Conservation (phyloP, 2,797 vertebrate genomes). For the Eulemur albifrons region DNA sequence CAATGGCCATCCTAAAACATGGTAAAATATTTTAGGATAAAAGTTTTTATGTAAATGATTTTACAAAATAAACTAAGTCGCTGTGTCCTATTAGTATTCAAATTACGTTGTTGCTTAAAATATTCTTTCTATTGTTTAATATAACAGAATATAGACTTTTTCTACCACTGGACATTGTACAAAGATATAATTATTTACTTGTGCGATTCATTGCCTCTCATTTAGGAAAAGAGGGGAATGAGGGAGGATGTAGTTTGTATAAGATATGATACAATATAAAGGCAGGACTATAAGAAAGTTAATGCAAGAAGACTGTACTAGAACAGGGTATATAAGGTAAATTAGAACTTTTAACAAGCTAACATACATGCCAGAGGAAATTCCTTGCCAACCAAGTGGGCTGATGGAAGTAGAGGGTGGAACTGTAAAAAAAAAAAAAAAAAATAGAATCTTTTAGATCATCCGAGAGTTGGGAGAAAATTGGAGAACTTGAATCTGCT, state of each 20-base stretch:
- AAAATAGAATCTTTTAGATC: slow-evolving; percentile 2
- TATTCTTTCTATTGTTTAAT: not conserved
- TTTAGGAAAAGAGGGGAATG: not conserved
- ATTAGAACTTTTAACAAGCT: not conserved
- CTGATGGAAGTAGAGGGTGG: not conserved
- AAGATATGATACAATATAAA: not conserved
- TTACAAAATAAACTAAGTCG: slow-evolving; percentile 10
- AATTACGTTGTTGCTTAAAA: not conserved
- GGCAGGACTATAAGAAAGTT: not conserved
- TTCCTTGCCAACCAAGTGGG: slow-evolving; percentile 16
- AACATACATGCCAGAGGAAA: not conserved
- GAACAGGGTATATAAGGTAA: not conserved
- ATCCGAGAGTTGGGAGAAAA: not conserved
- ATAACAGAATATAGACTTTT: not conserved
- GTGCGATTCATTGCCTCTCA: not conserved
- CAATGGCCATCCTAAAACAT: not conserved
- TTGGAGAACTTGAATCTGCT: not conserved
- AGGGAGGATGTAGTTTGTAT: not conserved
- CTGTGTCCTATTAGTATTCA: not conserved
- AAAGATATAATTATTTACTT: slow-evolving; percentile 8
- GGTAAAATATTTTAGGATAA: slow-evolving; percentile 17
- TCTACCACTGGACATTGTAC: not conserved
- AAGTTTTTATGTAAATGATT: not conserved
- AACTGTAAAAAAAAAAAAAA: not conserved
- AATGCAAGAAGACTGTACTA: not conserved